A percentile compares a stretch with the other conserved stretches of the same genome.
phyloP scores from a whole-genome alignment of 2,113 vertebrate species.

The Ailurus styani region DNA sequence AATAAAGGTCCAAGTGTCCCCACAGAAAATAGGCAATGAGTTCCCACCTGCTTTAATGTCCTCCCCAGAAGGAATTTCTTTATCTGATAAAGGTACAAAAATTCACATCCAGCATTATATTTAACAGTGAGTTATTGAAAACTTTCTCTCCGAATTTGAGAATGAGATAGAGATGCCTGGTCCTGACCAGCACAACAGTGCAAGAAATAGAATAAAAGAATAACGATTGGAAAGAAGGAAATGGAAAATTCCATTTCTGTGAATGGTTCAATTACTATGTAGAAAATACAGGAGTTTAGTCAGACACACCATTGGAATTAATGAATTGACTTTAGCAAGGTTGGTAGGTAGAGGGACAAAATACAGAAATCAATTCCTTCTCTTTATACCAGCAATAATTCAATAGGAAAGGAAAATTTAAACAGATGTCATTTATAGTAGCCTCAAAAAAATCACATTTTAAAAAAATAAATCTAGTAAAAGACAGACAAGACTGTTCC shows the following conservation, averaged over 20 bases:
- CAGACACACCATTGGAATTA: background rate
- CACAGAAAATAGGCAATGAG: background rate
- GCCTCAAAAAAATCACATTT: background rate
- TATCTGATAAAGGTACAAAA: background rate
- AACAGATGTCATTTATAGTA: background rate
- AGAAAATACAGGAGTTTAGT: background rate
- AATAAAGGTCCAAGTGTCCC: background rate
- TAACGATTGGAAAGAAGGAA: background rate
- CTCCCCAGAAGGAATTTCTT: background rate
- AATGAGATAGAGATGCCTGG: background rate
- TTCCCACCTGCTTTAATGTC: background rate
- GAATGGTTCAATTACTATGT: background rate
- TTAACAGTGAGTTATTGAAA: background rate
- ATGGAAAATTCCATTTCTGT: background rate
- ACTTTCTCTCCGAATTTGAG: background rate
- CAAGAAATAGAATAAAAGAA: background rate
- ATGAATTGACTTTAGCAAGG: background rate
- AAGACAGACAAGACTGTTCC: background rate
- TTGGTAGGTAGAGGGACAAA: background rate
- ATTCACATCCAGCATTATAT: background rate
- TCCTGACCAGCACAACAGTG: background rate
- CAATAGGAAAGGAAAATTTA: background rate
- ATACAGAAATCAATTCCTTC: background rate
- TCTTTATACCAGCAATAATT: background rate
- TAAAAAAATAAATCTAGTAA: background rate